phyloP scores from a whole-genome alignment of 2,888 invertebrate species.

The Odontocolon sp. region DNA sequence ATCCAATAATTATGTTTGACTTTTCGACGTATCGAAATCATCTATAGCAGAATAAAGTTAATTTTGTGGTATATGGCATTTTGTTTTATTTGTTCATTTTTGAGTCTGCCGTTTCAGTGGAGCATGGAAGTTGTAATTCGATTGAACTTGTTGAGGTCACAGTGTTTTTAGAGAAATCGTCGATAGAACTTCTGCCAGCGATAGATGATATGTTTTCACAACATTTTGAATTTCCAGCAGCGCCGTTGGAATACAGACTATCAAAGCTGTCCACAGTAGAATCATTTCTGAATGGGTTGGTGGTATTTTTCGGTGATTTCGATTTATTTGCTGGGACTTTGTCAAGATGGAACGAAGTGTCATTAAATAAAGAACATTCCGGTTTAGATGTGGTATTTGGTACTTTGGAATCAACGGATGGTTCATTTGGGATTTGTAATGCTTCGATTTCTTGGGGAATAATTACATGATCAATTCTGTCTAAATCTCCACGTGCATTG shows the following conservation, averaged over 20 bases:
- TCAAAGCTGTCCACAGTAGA: slow-evolving; percentile 48
- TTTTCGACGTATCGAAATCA: slow-evolving; percentile 10
- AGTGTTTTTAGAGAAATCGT: slow-evolving; percentile 60
- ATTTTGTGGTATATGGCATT: slow-evolving; percentile 11
- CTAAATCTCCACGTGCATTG: neutral
- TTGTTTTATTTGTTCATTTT: neutral
- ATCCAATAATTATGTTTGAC: neutral
- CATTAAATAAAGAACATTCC: too few relatives aligned
- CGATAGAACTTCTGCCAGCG: slow-evolving; percentile 56
- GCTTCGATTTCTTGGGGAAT: neutral
- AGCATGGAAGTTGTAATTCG: slow-evolving; percentile 5
- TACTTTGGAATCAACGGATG: too few relatives aligned
- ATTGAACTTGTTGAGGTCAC: neutral
- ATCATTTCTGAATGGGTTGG: neutral
- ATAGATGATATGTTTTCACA: slow-evolving; percentile 43
- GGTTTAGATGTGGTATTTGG: too few relatives aligned
- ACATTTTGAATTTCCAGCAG: slow-evolving; percentile 3
- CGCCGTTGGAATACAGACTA: slow-evolving; percentile 37
- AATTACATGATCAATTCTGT: neutral
- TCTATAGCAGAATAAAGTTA: slow-evolving; percentile 20
- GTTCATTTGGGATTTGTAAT: too few relatives aligned
- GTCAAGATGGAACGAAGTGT: too few relatives aligned
- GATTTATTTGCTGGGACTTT: too few relatives aligned
- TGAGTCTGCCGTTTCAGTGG: neutral
- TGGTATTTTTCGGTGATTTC: neutral